Base-by-base conservation (phyloP, 30 jellyfish, hydroid and myxozoan genomes). In the Turritopsis dohrnii region DNA sequence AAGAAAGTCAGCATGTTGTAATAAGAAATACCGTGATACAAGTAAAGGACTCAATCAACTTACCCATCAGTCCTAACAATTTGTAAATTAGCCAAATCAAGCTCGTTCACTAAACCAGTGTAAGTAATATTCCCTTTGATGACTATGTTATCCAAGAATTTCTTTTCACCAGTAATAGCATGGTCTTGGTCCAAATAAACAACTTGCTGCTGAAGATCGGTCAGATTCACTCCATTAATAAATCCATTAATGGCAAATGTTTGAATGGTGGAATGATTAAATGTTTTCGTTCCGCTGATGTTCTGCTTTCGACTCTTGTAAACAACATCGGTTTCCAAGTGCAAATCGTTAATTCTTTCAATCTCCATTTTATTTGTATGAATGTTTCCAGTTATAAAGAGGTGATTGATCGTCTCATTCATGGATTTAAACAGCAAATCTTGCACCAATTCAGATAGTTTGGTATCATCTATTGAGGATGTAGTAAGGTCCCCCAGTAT, bases 241-340 rank as follows among this genome's bases (percentile, higher is more conserved):
- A 79, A 30, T 19, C 96, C 96, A 52, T 66, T 65, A 18, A 87
- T 76, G 1, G 18, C 71, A 8, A 80, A 28, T 8, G 76, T 72
- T 1, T 53, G 77, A 0, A 71, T 26, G 66, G 72, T 74, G 18
- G 29, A 31, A 71, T 84, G 79, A 18, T 18, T 65, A 1, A 77
- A 26, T 26, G 22, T 30, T 77, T 77, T 77, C 30, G 30, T 29
- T 30, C 72, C 85, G 21, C 53, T 30, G 41, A 90, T 86, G 23
- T 29, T 71, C 77, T 90, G 97, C 0, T 27, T 8, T 52, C 23
- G 53, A 21, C 76, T 52, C 28, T 71, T 79, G 0, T 66, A 66
- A 24, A 86, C 97, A 29, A 87, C 71, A 81, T 91, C 96, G 7
- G 71, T 29, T 27, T 84, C 28, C 26, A 87, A 29, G 52, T 25